Evolutionary conservation across 2,797 vertebrate species (phyloP).

Genomic region (Hozukius guyotensis): DNA sequence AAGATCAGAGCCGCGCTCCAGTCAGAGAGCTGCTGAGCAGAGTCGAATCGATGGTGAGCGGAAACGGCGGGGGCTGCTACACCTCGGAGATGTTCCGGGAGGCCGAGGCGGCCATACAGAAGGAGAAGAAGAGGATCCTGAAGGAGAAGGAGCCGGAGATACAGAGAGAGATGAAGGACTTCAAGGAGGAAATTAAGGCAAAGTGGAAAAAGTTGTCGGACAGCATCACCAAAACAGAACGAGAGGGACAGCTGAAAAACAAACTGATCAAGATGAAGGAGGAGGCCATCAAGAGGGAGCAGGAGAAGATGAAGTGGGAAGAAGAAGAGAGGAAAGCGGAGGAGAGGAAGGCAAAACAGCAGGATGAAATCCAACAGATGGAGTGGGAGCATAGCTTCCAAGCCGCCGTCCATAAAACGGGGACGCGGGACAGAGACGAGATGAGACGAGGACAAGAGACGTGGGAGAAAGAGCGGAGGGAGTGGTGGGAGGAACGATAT

Average conservation of each 20-base stretch:
- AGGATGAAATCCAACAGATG: not conserved
- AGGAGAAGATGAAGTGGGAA: conserved; percentile 4
- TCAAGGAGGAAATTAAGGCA: not conserved
- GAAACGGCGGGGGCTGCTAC: conserved; percentile 34
- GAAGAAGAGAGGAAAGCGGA: conserved; percentile 12
- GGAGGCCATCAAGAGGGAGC: not conserved
- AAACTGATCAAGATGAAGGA: not conserved
- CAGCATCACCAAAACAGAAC: not conserved
- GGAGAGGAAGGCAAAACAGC: not conserved
- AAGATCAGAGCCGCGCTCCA: not conserved
- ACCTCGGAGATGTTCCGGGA: conserved; percentile 32
- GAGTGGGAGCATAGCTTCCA: not conserved
- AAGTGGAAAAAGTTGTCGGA: not conserved
- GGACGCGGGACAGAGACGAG: not conserved
- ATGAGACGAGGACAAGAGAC: not conserved
- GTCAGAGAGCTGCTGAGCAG: conserved; percentile 13
- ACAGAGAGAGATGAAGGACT: not conserved
- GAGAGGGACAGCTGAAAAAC: not conserved
- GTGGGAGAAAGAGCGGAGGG: conserved; percentile 8
- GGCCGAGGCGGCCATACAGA: conserved; percentile 46
- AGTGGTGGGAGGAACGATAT: conserved; percentile 23
- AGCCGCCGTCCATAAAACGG: not conserved
- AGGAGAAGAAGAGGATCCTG: conserved; percentile 33
- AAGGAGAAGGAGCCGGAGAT: conserved; percentile 31
- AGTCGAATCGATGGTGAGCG: conserved; percentile 11